A percentile compares a stretch with the other conserved stretches of the same genome.
Conservation (phyloP, 2,113 vertebrate genomes). For the Passer montanus region DNA sequence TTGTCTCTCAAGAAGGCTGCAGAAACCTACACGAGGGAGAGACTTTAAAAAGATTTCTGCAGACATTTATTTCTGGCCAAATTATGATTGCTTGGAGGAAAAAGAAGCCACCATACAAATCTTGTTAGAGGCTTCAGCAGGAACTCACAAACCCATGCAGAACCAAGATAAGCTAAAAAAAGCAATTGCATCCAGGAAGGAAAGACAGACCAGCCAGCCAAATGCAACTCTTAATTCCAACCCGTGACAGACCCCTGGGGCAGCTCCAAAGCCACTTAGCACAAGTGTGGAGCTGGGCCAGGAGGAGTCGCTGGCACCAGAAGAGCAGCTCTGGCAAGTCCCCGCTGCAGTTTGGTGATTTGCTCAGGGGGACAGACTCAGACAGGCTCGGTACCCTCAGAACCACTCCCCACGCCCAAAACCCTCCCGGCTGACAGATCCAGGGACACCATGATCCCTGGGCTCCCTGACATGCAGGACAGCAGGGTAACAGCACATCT, state of each 20-base stretch:
- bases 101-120: conserved; percentile 68
- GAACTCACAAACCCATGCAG: conserved; percentile 58
- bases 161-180: conserved; percentile 68
- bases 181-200: conserved; percentile 53
- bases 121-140: conserved; percentile 61
- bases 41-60: conserved; percentile 54
- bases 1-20: conserved; percentile 51
- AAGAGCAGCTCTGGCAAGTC: background rate
- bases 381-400: background rate
- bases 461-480: background rate
- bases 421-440: background rate
- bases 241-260: conserved; percentile 64
- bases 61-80: conserved; percentile 63
- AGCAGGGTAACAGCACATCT: background rate
- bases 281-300: conserved; percentile 47
- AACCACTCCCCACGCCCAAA: background rate
- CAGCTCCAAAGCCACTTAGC: conserved; percentile 69
- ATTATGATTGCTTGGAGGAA: conserved; percentile 55
- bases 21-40: conserved; percentile 18
- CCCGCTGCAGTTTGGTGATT: background rate
- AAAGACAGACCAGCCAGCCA: conserved; percentile 58
- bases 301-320: conserved; percentile 20
- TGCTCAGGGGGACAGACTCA: background rate
- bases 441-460: background rate
- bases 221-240: conserved; percentile 60